Evolutionary conservation across 2,888 invertebrate genomes (phyloP).

Genomic region (Buathra laborator): DNA sequence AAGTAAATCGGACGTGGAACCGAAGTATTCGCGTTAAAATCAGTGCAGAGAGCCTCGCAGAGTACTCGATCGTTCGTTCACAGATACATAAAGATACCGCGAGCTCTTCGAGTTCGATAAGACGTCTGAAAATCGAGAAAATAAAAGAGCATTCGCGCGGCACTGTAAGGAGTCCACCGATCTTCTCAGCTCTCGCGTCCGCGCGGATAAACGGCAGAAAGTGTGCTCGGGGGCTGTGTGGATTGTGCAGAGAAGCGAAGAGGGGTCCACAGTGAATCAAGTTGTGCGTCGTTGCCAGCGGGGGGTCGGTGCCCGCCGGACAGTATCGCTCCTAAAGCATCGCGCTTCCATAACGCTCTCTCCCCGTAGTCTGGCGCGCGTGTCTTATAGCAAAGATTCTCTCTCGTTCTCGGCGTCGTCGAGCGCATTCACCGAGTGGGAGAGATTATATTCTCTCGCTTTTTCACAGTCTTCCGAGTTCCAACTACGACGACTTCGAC

Average conservation of each 20-base stretch:
- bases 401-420: conserved; percentile 40
- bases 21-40: background rate
- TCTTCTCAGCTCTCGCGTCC: conserved; percentile 32
- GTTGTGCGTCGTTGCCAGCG: conserved; percentile 75
- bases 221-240: conserved; percentile 13
- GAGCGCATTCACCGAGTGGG: conserved; percentile 31
- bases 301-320: conserved; percentile 79
- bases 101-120: conserved; percentile 11
- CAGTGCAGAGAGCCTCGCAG: background rate
- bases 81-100: conserved; percentile 21
- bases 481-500: conserved; percentile 27
- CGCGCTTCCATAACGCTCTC: conserved; percentile 75
- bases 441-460: conserved; percentile 49
- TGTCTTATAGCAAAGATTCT: conserved; percentile 47
- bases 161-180: conserved; percentile 39
- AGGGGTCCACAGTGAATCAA: conserved; percentile 77
- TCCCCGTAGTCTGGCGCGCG: conserved; percentile 31
- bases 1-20: too few species aligned
- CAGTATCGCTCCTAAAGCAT: conserved; percentile 79
- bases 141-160: conserved; percentile 22
- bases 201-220: conserved; percentile 20
- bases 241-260: conserved; percentile 13
- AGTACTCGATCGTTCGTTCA: background rate
- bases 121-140: conserved; percentile 13
- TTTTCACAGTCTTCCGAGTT: conserved; percentile 47